Conservation (phyloP, 2,888 invertebrate species). For the Callyntrura sp. region DNA sequence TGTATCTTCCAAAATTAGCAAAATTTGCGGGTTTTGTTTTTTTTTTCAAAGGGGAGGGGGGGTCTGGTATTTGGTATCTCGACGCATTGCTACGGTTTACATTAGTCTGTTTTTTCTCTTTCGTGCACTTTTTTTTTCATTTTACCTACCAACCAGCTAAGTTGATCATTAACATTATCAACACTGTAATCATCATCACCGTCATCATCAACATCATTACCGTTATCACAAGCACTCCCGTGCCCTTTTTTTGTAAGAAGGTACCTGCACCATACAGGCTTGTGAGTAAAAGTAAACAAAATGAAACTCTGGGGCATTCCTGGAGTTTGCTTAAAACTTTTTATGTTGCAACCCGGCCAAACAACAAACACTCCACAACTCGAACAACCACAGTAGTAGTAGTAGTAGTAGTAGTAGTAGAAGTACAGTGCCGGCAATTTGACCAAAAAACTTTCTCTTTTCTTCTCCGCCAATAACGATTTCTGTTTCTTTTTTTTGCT, state of each 20-base stretch:
- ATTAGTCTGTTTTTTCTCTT: too few relatives aligned
- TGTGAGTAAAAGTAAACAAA: background rate
- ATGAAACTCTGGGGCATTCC: conserved; percentile 42
- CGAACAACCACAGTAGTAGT: background rate
- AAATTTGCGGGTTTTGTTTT: too few relatives aligned
- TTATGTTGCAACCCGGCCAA: background rate
- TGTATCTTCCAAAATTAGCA: too few relatives aligned
- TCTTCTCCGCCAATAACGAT: background rate
- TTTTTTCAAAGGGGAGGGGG: too few relatives aligned
- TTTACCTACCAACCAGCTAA: too few relatives aligned
- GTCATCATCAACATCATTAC: background rate
- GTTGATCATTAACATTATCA: too few relatives aligned
- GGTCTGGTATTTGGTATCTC: too few relatives aligned
- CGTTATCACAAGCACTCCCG: background rate
- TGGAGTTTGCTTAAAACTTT: conserved; percentile 26
- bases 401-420: too few relatives aligned
- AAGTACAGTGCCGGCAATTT: conserved; percentile 17
- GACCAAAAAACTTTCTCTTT: conserved; percentile 21
- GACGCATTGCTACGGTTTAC: too few relatives aligned
- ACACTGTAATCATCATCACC: background rate
- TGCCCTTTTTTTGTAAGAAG: background rate
- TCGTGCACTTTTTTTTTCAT: too few relatives aligned
- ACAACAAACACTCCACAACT: background rate
- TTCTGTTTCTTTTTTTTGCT: background rate
- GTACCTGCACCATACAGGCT: background rate